Base-by-base conservation (phyloP, 2,113 vertebrate genomes). In the Hemichromis elongatus region DNA sequence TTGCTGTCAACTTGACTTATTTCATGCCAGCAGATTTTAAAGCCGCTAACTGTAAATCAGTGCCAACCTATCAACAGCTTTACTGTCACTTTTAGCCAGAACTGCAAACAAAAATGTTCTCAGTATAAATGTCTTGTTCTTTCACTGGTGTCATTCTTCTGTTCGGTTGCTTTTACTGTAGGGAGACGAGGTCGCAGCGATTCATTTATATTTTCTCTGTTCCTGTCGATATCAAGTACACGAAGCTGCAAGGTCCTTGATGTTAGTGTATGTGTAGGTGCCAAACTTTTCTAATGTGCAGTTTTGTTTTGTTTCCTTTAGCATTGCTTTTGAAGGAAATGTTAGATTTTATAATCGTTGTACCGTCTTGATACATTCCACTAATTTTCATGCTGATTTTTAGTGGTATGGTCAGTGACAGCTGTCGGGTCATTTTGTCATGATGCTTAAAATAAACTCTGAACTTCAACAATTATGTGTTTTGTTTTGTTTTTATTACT, bases 191-290 rank as follows among this genome's bases (percentile, higher is more conserved):
- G 75, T 86, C 57, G 6, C 57, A 73, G 28, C n/a, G 9, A 9
- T 61, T 86, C 52, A 53, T 88, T 75, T 89, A 26, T 54, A 10
- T 78, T 33, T 73, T 82, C 59, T 66, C 54, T 82, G 50, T 88
- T 85, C 56, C 66, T 63, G 75, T 92, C 55, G 13, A 40, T 89
- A 85, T 68, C 30, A 81, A 88, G 61, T 87, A 80, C 50, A 68
- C 77, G 21, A 87, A 86, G 61, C 85, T 88, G 70, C 82, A 80
- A 89, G 84, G 57, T 93, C 82, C 83, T 85, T 87, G 84, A 56
- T 93, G 89, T 92, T 82, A 85, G 90, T 90, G 91, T 91, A 94
- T 90, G 63, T 92, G 86, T 94, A 91, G 90, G 89, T 95, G 92
- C 95, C 94, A 96, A 95, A 95, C 66, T 55, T 45, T 21, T 19